Conservation (phyloP, 2,888 invertebrate species). For the Papilio protenor region DNA sequence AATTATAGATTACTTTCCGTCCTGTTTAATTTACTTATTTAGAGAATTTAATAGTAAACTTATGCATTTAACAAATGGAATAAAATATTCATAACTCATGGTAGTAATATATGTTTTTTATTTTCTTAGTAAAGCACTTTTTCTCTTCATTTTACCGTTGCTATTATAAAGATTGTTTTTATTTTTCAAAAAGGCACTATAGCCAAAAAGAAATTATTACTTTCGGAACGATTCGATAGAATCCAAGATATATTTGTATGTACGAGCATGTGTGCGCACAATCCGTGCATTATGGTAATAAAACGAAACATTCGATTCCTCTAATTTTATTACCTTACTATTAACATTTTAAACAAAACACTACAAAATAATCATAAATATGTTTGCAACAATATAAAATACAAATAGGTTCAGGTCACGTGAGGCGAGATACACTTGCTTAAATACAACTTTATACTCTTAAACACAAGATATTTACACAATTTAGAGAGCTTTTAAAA, state of each 20-base stretch:
- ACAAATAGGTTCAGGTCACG: conserved; percentile 65
- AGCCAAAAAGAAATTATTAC: too few relatives aligned
- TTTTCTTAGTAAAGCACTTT: too few relatives aligned
- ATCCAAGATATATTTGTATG: too few relatives aligned
- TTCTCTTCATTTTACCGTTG: too few relatives aligned
- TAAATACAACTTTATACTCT: conserved; percentile 18
- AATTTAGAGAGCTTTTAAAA: not conserved
- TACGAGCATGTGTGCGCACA: not conserved
- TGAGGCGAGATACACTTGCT: conserved; percentile 46
- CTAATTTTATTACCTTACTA: conserved; percentile 80
- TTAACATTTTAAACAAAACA: conserved; percentile 71
- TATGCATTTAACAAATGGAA: too few relatives aligned
- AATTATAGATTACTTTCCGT: not conserved
- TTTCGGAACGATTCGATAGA: too few relatives aligned
- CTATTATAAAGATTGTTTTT: too few relatives aligned
- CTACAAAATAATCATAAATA: conserved; percentile 59
- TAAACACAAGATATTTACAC: not conserved
- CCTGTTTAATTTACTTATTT: not conserved
- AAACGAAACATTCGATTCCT: conserved; percentile 63
- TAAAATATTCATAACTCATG: too few relatives aligned
- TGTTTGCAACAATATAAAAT: conserved; percentile 52
- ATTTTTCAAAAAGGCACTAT: too few relatives aligned
- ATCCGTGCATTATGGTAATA: conserved; percentile 44
- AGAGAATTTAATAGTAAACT: too few relatives aligned
- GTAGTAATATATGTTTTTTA: too few relatives aligned